Base-by-base conservation (phyloP, 2,797 vertebrate genomes). In the Syngnathus rostellatus region DNA sequence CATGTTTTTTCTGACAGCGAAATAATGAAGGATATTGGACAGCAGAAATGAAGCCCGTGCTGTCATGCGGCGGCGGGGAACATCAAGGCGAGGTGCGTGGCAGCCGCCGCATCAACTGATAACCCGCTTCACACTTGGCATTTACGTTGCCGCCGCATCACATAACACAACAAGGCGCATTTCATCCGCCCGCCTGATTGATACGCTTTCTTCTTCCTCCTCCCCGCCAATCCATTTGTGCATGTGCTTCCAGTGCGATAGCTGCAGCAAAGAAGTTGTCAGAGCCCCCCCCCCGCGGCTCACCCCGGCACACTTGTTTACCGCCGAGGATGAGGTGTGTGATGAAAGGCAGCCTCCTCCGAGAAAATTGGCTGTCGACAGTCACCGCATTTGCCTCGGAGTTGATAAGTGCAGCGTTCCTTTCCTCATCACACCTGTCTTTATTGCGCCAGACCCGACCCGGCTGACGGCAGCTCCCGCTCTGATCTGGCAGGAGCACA, bases 291-390 rank as follows among this genome's bases (percentile, higher is more conserved):
- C 78, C 81, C 80, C 68, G 72, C 70, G 8, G 75, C 83, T 83
- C 85, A 78, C 79, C 82, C 74, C 78, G 48, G 73, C 82, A 76
- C 87, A 88, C 88, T 90, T 91, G 87, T 90, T 91, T 90, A 90
- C 88, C 88, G 81, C 83, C 19, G 84, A 84, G 83, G 82, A 88
- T 88, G 85, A 89, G 86, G 81, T 84, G 73, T 77, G 78, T 83
- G 87, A 91, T 90, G 88, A 91, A 92, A 90, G 89, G 71, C 58
- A 72, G 82, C 79, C 82, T 91, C 84, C 82, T 88, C 77, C 64
- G 81, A 83, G 83, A 88, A 91, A 92, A 91, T 89, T 90, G 89
- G 79, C 88, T 90, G 89, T 89, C 79, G 76, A 87, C 85, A 87
- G 88, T 82, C 81, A 73, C 81, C 86, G 79, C 85, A 73, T 87